These are phyloP conservation scores for Petrosia ficiformis DNA, from an alignment of 37 sponge, comb jelly and placozoan species.

Conservation along the genomic window DNA sequence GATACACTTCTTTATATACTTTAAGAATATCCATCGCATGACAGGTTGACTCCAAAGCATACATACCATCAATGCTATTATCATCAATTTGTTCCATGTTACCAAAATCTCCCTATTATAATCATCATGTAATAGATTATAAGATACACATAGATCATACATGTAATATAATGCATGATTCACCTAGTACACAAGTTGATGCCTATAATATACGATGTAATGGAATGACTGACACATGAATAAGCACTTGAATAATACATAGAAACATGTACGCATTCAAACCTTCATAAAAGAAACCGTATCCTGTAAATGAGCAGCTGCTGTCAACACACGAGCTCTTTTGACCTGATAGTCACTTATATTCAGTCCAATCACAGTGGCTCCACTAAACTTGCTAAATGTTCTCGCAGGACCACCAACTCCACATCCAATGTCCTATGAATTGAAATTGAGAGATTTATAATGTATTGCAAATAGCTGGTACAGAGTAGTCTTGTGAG, in stretches of 20 bases:
- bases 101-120: slow-evolving; percentile 55
- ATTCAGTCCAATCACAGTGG: slow-evolving; percentile 63
- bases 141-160: not conserved
- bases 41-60: slow-evolving; percentile 63
- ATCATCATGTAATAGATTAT: no score
- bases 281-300: no score
- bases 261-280: no score
- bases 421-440: slow-evolving; percentile 78
- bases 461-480: no score
- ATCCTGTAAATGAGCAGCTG: slow-evolving; percentile 26
- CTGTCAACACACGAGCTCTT: slow-evolving; percentile 32
- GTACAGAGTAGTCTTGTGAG: no score
- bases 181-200: no score
- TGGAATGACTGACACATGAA: no score
- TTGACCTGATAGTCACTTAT: slow-evolving; percentile 57
- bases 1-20: slow-evolving; percentile 53
- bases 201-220: no score
- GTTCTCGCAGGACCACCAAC: slow-evolving; percentile 69
- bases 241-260: no score
- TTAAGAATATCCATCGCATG: slow-evolving; percentile 32
- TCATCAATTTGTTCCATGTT: slow-evolving; percentile 60
- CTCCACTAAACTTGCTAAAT: slow-evolving; percentile 40
- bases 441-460: no score
- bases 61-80: slow-evolving; percentile 65
- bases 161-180: not conserved